Evolutionary conservation across 1,140 invertebrate genomes (phyloP).

Genomic region (Drepana arcuata): DNA sequence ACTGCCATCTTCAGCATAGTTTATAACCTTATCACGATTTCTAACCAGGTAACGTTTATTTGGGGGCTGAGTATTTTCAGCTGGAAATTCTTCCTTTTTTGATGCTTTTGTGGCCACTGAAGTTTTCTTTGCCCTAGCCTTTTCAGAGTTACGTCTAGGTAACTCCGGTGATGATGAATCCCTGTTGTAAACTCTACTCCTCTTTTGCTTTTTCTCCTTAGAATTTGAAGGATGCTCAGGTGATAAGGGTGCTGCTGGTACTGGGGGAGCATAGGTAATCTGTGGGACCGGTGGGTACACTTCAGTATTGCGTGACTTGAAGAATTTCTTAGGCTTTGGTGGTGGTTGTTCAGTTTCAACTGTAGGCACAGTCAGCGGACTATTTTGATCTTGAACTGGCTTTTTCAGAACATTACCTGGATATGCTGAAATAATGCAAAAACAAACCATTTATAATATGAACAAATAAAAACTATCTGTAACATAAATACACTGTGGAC

Average conservation of each 20-base stretch:
- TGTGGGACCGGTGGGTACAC: constrained; percentile 73
- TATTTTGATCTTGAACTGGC: constrained; percentile 74
- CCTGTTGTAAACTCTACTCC: constrained; percentile 47
- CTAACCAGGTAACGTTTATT: constrained; percentile 65
- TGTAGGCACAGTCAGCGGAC: constrained; percentile 69
- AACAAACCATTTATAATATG: constrained; percentile 6
- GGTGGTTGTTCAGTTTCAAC: constrained; percentile 70
- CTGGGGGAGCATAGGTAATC: constrained; percentile 63
- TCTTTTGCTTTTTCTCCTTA: constrained; percentile 59
- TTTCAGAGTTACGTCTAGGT: constrained; percentile 55
- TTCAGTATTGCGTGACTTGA: constrained; percentile 86
- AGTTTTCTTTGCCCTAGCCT: constrained; percentile 55
- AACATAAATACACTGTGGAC: no score
- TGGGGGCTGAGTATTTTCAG: constrained; percentile 54
- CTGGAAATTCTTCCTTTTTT: constrained; percentile 52
- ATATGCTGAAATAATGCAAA: constrained; percentile 55
- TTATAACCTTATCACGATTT: constrained; percentile 66
- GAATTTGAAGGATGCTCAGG: constrained; percentile 74
- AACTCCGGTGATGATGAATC: constrained; percentile 63
- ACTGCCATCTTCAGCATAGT: constrained; percentile 70
- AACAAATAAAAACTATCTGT: no score
- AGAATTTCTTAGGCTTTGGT: constrained; percentile 90
- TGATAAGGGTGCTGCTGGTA: constrained; percentile 71
- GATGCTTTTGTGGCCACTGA: constrained; percentile 60
- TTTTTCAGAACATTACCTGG: constrained; percentile 61